Conservation (phyloP, 2,797 vertebrate species). For the Cossypha heuglini region DNA sequence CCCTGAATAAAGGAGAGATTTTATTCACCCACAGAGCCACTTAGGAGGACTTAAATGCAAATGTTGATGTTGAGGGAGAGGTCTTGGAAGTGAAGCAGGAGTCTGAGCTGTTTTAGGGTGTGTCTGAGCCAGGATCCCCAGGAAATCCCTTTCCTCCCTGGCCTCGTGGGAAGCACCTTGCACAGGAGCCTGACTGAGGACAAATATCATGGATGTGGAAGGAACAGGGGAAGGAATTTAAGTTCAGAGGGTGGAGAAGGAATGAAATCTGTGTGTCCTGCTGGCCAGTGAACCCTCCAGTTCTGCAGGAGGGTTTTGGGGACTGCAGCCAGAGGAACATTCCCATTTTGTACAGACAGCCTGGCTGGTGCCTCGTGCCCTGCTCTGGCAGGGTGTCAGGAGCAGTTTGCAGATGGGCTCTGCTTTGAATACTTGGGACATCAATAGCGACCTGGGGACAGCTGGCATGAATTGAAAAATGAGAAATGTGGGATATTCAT, state of each 20-base stretch:
- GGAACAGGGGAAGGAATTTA: neutral
- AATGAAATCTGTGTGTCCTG: neutral
- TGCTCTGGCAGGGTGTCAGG: neutral
- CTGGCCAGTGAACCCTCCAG: no score
- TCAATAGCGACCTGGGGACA: neutral
- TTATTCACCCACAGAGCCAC: neutral
- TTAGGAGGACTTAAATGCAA: neutral
- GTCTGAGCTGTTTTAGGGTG: neutral
- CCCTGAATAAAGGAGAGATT: neutral
- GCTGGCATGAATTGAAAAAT: neutral
- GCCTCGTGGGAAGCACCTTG: neutral
- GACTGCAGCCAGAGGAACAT: fast-evolving
- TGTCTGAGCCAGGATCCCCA: neutral
- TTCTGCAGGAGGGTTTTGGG: neutral
- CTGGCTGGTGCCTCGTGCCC: neutral
- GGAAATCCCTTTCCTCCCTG: neutral
- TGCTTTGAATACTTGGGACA: neutral
- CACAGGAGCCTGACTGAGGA: neutral
- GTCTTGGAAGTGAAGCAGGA: neutral
- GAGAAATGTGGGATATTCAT: neutral
- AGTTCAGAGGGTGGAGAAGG: neutral
- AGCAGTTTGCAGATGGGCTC: neutral
- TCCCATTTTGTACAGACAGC: neutral
- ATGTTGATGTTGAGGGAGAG: fast-evolving
- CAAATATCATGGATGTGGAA: neutral